Conservation (phyloP, 2,113 vertebrate species). For the Ivindomyrus marchei region DNA sequence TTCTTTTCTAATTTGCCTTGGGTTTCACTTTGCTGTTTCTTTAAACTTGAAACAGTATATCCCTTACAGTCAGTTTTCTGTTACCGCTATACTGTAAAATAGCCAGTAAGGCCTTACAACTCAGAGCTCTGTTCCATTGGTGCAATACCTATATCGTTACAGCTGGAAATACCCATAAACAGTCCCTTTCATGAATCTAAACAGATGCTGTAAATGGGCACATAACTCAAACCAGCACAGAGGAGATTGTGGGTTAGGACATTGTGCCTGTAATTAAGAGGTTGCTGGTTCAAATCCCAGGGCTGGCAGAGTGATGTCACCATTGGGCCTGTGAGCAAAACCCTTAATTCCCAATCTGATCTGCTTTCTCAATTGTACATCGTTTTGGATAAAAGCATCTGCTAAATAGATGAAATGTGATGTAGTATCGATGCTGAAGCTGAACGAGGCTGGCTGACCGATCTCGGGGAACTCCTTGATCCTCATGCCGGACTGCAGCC, state of each 20-base stretch:
- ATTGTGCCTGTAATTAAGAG: background rate
- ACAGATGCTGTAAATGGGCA: background rate
- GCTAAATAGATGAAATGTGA: background rate
- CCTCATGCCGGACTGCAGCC: conserved; percentile 78
- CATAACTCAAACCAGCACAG: background rate
- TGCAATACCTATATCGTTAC: background rate
- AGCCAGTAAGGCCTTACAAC: background rate
- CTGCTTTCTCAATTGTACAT: background rate
- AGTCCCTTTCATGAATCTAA: background rate
- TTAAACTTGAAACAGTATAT: background rate
- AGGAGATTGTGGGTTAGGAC: background rate
- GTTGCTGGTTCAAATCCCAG: background rate
- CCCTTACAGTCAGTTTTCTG: background rate
- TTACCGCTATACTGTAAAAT: background rate
- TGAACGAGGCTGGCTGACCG: conserved; percentile 53
- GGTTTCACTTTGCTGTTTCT: background rate
- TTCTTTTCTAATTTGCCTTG: background rate
- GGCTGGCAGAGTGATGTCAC: background rate
- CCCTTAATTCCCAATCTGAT: background rate
- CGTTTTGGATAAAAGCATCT: background rate
- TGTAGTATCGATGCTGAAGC: background rate
- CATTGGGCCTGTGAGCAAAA: background rate
- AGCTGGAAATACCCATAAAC: background rate
- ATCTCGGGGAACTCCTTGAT: conserved; percentile 90
- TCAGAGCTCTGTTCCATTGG: background rate